phyloP scores from a whole-genome alignment of 2,888 invertebrate species.

The Stegophylla sp. region DNA sequence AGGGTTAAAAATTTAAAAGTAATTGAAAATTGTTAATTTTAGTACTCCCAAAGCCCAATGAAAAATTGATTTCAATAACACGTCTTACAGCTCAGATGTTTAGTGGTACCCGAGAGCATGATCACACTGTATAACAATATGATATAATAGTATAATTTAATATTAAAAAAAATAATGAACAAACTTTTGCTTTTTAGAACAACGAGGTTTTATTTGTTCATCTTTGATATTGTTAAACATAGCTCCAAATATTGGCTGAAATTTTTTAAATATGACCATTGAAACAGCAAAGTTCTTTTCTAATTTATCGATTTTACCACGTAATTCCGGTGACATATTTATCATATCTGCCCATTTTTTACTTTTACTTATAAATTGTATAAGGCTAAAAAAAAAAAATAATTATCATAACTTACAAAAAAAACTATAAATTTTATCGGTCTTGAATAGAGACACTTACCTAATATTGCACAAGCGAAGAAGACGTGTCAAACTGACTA shows the following conservation, averaged over 20 bases:
- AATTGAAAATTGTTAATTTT: too few relatives aligned
- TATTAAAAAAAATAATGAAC: neutral
- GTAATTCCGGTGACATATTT: constrained; percentile 81
- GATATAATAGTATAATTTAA: constrained; percentile 6
- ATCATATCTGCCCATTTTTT: constrained; percentile 96
- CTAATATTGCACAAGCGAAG: constrained; percentile 87
- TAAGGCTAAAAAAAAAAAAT: constrained; percentile 75
- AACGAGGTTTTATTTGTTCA: constrained; percentile 31
- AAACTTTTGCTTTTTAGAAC: constrained; percentile 53
- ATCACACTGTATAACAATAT: too few relatives aligned
- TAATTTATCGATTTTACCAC: constrained; percentile 80
- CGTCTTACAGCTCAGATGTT: too few relatives aligned
- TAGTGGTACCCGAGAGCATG: too few relatives aligned
- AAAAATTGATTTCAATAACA: too few relatives aligned
- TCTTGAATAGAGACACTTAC: constrained; percentile 66
- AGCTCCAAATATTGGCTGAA: constrained; percentile 84
- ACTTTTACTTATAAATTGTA: constrained; percentile 93
- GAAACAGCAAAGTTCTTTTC: constrained; percentile 93
- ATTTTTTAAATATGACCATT: constrained; percentile 91
- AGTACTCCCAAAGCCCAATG: too few relatives aligned
- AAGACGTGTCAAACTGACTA: constrained; percentile 88
- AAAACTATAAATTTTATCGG: constrained; percentile 17
- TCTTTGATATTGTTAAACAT: constrained; percentile 77
- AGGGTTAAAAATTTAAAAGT: too few relatives aligned
- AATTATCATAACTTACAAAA: neutral